Percentiles rank a stretch among this genome's conserved stretches.
Conservation (phyloP, 2,888 invertebrate genomes). For the Enchytraeus crypticus region DNA sequence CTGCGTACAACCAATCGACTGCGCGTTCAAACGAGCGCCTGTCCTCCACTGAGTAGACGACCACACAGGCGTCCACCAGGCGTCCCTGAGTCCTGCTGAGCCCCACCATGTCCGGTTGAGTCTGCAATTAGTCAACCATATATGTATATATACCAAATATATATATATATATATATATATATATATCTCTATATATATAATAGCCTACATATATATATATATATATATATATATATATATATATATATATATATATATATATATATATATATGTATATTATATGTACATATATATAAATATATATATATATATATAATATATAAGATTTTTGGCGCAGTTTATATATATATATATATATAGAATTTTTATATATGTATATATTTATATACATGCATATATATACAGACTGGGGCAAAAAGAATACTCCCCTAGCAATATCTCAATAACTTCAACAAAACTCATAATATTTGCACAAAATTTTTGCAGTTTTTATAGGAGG, state of each 20-base stretch:
- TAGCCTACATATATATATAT: neutral
- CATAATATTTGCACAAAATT: no score
- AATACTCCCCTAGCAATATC: no score
- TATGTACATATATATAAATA: neutral
- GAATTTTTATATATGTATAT: no score
- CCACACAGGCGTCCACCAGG: constrained; percentile 9
- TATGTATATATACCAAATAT: neutral
- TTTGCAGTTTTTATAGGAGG: no score
- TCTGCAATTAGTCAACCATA: neutral
- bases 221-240: neutral
- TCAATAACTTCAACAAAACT: no score
- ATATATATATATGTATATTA: constrained; percentile 2
- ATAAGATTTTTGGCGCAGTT: neutral
- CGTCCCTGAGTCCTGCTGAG: neutral
- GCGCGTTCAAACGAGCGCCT: constrained; percentile 15
- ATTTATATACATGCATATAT: no score
- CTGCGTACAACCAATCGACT: constrained; percentile 12
- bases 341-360: no score
- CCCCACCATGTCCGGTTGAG: neutral
- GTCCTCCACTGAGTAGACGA: constrained; percentile 19
- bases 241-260: neutral
- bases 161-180: neutral
- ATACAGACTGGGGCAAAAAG: no score
- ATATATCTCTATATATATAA: neutral
- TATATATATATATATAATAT: neutral